phyloP scores from a whole-genome alignment of 2,113 vertebrate species.

The Stigmatopora argus region DNA sequence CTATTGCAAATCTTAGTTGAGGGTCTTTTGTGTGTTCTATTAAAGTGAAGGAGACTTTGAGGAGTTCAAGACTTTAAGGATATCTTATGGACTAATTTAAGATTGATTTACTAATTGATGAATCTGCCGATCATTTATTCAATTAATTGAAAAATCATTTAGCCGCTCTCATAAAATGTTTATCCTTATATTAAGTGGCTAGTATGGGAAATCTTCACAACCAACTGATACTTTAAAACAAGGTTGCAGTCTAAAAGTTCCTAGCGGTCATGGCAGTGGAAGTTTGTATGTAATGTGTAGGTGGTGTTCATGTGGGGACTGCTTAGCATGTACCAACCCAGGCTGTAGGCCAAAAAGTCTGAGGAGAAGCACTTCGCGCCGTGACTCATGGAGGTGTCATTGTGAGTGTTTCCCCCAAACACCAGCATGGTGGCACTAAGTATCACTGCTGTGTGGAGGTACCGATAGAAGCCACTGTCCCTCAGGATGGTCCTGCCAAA shows the following conservation, averaged over 20 bases:
- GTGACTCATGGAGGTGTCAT: slow-evolving; percentile 97
- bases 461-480: slow-evolving; percentile 91
- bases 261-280: neutral
- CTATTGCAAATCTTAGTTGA: no score
- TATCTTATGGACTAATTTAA: no score
- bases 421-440: slow-evolving; percentile 88
- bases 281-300: neutral
- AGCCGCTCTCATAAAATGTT: neutral
- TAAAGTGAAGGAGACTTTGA: no score
- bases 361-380: slow-evolving; percentile 97
- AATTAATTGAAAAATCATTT: neutral
- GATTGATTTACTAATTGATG: no score
- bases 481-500: slow-evolving; percentile 85
- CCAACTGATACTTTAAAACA: no score
- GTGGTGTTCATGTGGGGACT: neutral
- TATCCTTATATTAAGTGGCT: no score
- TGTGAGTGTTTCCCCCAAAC: slow-evolving; percentile 97
- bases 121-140: no score
- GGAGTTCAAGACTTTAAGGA: no score
- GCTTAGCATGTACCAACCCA: slow-evolving; percentile 74
- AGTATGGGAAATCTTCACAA: no score
- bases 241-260: no score
- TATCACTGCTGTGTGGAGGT: slow-evolving; percentile 90
- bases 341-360: slow-evolving; percentile 91
- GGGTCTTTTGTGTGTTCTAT: no score